phyloP scores from a whole-genome alignment of 1,140 invertebrate species.

The Spodoptera frugiperda region DNA sequence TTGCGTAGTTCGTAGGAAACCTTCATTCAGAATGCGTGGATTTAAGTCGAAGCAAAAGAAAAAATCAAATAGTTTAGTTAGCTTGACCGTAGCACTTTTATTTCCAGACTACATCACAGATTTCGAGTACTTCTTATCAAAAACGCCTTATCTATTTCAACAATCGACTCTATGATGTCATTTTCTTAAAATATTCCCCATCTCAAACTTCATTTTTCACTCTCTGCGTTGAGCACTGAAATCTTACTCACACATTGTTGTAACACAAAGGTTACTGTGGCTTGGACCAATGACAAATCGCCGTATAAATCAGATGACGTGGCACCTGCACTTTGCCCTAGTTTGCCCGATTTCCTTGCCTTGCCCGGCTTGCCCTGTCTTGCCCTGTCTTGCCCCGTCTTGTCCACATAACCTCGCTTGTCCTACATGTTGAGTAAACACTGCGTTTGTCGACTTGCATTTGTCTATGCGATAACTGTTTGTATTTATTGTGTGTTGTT shows the following conservation, averaged over 20 bases:
- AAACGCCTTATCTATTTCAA: too few species aligned
- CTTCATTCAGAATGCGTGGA: too few species aligned
- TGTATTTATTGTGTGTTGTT: conserved; percentile 6
- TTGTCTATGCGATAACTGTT: conserved; percentile 13
- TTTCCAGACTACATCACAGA: too few species aligned
- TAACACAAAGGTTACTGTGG: conserved; percentile 41
- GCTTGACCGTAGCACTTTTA: too few species aligned
- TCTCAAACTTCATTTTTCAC: not conserved
- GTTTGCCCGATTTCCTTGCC: not conserved
- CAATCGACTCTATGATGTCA: too few species aligned
- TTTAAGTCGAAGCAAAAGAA: too few species aligned
- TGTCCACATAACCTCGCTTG: not conserved
- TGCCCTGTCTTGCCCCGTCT: conserved; percentile 6
- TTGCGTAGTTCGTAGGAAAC: too few species aligned
- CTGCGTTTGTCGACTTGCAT: conserved; percentile 30
- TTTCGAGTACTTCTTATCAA: too few species aligned
- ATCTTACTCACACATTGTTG: conserved; percentile 19
- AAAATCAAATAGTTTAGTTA: too few species aligned
- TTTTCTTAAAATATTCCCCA: not conserved
- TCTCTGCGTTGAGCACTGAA: not conserved
- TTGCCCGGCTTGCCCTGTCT: not conserved
- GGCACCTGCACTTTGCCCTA: conserved; percentile 45
- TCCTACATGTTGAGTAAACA: conserved; percentile 32
- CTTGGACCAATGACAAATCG: conserved; percentile 49
- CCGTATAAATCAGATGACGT: conserved; percentile 47